Evolutionary conservation across 2,888 invertebrate species (phyloP), one percentile per base, ranked within the genome.

Genomic region (Sussaba pulchella): DNA sequence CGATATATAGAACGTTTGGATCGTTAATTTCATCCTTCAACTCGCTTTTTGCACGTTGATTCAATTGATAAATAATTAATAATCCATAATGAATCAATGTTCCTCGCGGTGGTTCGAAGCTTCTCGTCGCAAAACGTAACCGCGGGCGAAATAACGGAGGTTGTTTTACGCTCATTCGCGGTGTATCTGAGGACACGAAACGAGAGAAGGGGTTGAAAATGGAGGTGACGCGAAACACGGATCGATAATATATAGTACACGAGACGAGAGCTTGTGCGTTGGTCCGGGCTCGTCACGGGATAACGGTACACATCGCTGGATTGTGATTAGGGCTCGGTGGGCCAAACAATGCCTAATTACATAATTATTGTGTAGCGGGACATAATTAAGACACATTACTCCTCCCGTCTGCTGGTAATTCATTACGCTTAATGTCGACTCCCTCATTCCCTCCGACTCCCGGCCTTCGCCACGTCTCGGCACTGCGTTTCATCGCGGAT

Each of bases 321-420:
- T 87, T 89, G 87, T 88, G 87, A 88, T 88, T 89, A 89, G 87
- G 85, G 89, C 84, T 84, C 82, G 87, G 86, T 87, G 85, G 87
- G 87, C n/a, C 89, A 89, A 91, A 91, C 91, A 90, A 90, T 90
- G 89, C 89, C 89, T 91, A 90, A 91, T 91, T 90, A 89, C 90
- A 90, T 90, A 90, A 90, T 91, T 90, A 91, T 91, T 90, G 89
- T 88, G 87, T 89, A 88, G 84, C 87, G 86, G 88, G 87, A 85
- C 87, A 87, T 91, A 91, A 91, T 91, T 90, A 91, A 91, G 91
- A 91, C 89, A 90, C 91, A 91, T 91, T 89, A 89, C 90, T 89
- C 88, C 87, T 87, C 86, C 87, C 87, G 57, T 88, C 87, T 85
- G 86, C 88, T 86, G 88, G 89, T 90, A 90, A 91, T 91, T 91